Evolutionary conservation across 1,140 invertebrate genomes (phyloP), one percentile per base, ranked within the genome.

Genomic region (Drosophila prosaltans): DNA sequence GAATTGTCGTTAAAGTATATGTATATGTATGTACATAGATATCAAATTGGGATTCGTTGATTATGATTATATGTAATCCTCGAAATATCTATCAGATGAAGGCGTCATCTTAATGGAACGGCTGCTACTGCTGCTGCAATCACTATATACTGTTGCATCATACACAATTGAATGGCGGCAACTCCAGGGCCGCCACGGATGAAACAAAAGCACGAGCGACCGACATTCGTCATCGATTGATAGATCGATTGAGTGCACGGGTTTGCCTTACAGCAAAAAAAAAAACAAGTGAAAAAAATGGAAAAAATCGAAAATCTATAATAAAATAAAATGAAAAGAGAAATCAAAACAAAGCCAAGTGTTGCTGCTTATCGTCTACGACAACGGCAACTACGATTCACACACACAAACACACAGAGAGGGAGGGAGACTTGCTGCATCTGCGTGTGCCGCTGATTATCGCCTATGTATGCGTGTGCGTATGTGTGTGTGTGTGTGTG

Each of bases 131-230:
- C 62, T 64, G 41, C 54, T 73, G 84, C 84, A 88, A 89, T 89
- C 78, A 60, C 57, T 89, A 80, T 74, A 80, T 73, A 80, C 84
- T 80, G 85, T 89, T 88, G 84, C 84, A 88, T 88, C 83, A 88
- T 70, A 41, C 51, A 32, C 21, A 45, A 45, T n/a, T 36, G 32
- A 36, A 36, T 36, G 32, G 32, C 40, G 2, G 40, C 39, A 41
- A 45, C 73, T 40, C 59, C 69, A 69, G 72, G 80, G 84, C 73
- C 84, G 69, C 65, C 62, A 78, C 65, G 26, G 32, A 58, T 57
- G 41, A 43, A 69, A 48, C 57, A 76, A 81, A 69, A 70, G 54
- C 65, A 67, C 66, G 71, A 78, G 21, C 43, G 30, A 58, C 54
- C 64, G 59, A 51, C 45, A 51, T 51, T 72, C 78, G 81, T 79